phyloP scores from a whole-genome alignment of 92 coral and sea anemone species.

The Epizoanthus scotinus region DNA sequence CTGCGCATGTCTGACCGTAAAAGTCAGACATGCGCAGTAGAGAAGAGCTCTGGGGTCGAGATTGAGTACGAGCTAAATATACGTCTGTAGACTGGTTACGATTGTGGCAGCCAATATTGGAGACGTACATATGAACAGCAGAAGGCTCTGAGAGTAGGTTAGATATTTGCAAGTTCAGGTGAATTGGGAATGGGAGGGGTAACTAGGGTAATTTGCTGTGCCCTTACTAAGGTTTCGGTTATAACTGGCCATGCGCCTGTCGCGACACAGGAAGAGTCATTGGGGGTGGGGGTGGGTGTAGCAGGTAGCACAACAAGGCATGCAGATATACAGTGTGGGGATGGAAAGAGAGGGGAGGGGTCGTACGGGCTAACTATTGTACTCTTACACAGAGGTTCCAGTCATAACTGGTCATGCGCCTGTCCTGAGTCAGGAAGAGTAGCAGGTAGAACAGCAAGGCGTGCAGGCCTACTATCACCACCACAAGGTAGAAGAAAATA shows the following conservation, averaged over 20 bases:
- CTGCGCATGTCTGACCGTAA: no score
- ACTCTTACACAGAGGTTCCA: constrained; percentile 69
- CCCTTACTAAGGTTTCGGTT: constrained; percentile 73
- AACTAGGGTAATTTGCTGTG: no score
- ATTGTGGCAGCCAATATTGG: no score
- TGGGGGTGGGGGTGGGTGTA: neutral
- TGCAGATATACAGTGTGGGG: constrained; percentile 18
- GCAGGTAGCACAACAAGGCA: neutral
- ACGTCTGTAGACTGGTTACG: no score
- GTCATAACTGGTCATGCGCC: constrained; percentile 53
- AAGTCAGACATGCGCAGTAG: no score
- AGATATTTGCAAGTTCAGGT: no score
- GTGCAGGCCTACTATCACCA: constrained; percentile 48
- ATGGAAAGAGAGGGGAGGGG: neutral
- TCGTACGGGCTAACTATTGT: neutral
- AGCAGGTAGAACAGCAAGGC: constrained; percentile 50
- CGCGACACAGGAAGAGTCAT: constrained; percentile 43
- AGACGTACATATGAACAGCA: no score
- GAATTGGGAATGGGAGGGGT: no score
- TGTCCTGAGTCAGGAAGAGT: constrained; percentile 47
- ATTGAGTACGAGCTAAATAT: no score
- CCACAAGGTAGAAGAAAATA: constrained; percentile 66
- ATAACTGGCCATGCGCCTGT: constrained; percentile 49
- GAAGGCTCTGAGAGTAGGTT: no score
- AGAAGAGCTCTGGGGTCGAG: no score